These are phyloP conservation scores for Elaphurus davidianus DNA, from an alignment of 2,113 vertebrate genomes.

Conservation along the genomic window DNA sequence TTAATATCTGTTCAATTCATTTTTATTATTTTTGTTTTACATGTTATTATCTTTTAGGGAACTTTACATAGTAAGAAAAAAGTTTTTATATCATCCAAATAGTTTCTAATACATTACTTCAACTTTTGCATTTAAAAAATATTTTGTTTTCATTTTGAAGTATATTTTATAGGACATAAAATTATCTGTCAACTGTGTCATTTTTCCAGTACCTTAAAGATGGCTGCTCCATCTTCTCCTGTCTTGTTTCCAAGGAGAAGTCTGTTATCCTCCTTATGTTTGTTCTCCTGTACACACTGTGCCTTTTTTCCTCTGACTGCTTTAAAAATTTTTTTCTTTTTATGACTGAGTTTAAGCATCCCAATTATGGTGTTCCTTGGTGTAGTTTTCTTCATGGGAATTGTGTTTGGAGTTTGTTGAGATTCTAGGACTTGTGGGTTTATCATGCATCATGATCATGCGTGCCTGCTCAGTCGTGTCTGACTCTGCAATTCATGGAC, in stretches of 20 bases:
- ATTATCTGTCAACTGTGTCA: not conserved
- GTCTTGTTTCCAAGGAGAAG: not conserved
- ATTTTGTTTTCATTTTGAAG: not conserved
- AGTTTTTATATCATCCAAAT: not conserved
- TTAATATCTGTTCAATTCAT: not conserved
- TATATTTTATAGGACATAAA: not conserved
- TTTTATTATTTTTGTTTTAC: not conserved
- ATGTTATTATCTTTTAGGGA: not conserved
- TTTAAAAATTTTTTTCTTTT: not conserved
- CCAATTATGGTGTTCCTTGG: not conserved
- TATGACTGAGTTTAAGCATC: not conserved
- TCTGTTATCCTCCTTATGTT: not conserved
- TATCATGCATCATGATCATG: not conserved
- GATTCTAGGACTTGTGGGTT: not conserved
- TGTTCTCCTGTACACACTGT: not conserved
- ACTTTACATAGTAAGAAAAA: not conserved
- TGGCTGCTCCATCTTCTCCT: not conserved
- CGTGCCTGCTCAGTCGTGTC: fast-evolving
- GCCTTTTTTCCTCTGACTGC: not conserved
- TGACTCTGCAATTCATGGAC: not conserved
- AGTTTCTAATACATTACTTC: not conserved
- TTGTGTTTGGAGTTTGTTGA: not conserved
- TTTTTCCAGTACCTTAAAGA: not conserved
- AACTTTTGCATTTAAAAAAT: not conserved
- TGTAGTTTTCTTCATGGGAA: not conserved